Conservation (phyloP, 2,888 invertebrate species). For the Thalpophila matura region DNA sequence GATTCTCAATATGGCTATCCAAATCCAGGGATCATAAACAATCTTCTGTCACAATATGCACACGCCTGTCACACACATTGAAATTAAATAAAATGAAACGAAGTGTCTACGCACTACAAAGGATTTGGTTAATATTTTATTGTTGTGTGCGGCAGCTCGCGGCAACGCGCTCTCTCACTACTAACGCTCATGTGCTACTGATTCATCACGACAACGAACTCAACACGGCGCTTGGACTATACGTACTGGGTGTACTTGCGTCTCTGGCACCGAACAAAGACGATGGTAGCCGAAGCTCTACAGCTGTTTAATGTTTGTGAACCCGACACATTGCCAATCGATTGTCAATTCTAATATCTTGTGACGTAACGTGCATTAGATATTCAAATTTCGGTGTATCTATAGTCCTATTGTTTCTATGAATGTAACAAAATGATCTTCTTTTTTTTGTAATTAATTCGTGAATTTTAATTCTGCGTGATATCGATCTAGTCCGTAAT, state of each 20-base stretch:
- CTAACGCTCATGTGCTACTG: conserved; percentile 70
- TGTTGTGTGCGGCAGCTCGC: conserved; percentile 62
- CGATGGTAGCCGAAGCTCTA: conserved; percentile 76
- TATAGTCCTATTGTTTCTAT: not conserved
- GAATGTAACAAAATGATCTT: not conserved
- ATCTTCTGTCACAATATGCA: conserved; percentile 65
- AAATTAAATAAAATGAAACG: conserved; percentile 48
- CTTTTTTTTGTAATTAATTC: not conserved
- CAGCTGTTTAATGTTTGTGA: conserved; percentile 89
- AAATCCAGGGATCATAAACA: conserved; percentile 68
- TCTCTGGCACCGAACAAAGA: conserved; percentile 78
- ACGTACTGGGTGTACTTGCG: conserved; percentile 67
- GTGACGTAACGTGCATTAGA: conserved; percentile 70
- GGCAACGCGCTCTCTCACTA: conserved; percentile 54
- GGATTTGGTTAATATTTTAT: conserved; percentile 67
- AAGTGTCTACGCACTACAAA: conserved; percentile 70
- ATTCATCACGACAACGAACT: conserved; percentile 82
- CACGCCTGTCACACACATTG: conserved; percentile 70
- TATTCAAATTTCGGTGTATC: not conserved
- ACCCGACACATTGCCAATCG: conserved; percentile 80
- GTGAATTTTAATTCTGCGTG: not conserved
- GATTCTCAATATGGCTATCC: conserved; percentile 60
- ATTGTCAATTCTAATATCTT: conserved; percentile 71
- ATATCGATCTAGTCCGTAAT: not conserved
- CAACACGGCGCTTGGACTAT: conserved; percentile 63